These are phyloP conservation scores for Bactericera cockerelli DNA, from an alignment of 1,140 invertebrate genomes.

Conservation along the genomic window DNA sequence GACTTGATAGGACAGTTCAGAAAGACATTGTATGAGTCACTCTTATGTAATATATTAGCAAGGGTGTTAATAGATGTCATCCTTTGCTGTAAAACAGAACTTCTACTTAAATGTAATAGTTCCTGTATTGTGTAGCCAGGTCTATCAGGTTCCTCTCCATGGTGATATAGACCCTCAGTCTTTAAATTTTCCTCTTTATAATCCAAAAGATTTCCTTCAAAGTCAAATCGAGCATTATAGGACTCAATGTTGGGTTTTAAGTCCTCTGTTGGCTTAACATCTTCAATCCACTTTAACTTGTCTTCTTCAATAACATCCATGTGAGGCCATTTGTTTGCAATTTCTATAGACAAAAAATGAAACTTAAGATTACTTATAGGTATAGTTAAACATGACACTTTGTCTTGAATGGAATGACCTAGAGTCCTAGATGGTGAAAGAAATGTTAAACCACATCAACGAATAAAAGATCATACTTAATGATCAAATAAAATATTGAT, in stretches of 20 bases:
- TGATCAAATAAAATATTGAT: neutral
- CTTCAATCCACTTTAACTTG: conserved; percentile 72
- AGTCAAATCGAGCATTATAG: conserved; percentile 53
- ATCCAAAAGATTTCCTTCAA: conserved; percentile 31
- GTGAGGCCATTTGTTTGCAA: conserved; percentile 55
- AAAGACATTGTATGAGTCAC: conserved; percentile 43
- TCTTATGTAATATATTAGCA: conserved; percentile 56
- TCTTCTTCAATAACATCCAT: conserved; percentile 66
- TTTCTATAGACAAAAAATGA: conserved; percentile 28
- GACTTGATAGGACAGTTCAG: conserved; percentile 35
- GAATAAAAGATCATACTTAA: neutral
- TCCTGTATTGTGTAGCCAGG: conserved; percentile 80
- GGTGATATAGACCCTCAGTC: conserved; percentile 56
- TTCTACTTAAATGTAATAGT: conserved; percentile 56
- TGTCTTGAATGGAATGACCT: neutral
- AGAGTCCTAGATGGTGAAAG: neutral
- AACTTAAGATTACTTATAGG: neutral
- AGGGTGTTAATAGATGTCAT: conserved; percentile 59
- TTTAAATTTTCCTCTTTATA: neutral
- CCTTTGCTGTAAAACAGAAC: conserved; percentile 55
- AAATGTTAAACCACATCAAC: neutral
- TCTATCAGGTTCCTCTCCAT: conserved; percentile 77
- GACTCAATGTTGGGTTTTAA: conserved; percentile 30
- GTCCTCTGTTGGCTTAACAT: conserved; percentile 33
- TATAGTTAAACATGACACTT: neutral